Conservation (phyloP, 92 coral and sea anemone genomes). For the Diadumene lineata region DNA sequence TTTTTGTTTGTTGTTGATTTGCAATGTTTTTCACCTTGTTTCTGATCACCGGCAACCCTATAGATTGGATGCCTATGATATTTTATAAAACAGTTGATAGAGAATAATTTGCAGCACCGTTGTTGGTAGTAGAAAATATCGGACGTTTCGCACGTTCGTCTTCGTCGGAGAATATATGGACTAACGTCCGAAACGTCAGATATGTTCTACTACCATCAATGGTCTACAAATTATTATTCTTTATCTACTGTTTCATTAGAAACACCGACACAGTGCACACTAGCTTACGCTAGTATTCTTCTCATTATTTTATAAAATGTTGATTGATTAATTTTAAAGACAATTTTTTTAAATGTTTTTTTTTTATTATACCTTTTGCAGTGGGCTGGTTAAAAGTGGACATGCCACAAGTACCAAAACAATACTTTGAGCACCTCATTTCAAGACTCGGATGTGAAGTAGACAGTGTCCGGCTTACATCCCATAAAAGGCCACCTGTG, state of each 20-base stretch:
- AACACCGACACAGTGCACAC: not conserved
- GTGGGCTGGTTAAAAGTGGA: conserved; percentile 3
- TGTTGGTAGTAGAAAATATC: no score
- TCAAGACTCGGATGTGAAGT: not conserved
- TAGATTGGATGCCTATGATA: no score
- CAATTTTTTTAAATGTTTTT: no score
- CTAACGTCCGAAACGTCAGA: no score
- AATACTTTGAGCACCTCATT: conserved; percentile 2
- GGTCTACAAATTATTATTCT: not conserved
- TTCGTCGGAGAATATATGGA: no score
- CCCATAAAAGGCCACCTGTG: conserved; percentile 5
- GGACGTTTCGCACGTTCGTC: no score
- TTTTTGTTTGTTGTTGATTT: no score
- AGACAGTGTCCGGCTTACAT: not conserved
- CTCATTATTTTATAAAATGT: no score
- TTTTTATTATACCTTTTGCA: not conserved
- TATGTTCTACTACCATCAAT: not conserved
- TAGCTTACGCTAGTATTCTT: not conserved
- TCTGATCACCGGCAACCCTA: no score
- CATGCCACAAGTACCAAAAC: not conserved
- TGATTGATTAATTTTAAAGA: not conserved
- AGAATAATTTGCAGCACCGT: no score
- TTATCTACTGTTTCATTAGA: not conserved
- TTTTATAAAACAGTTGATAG: no score
- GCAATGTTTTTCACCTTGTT: no score